These are phyloP conservation scores for Achatina immaculata DNA, from an alignment of 1,140 invertebrate species.

Conservation along the genomic window DNA sequence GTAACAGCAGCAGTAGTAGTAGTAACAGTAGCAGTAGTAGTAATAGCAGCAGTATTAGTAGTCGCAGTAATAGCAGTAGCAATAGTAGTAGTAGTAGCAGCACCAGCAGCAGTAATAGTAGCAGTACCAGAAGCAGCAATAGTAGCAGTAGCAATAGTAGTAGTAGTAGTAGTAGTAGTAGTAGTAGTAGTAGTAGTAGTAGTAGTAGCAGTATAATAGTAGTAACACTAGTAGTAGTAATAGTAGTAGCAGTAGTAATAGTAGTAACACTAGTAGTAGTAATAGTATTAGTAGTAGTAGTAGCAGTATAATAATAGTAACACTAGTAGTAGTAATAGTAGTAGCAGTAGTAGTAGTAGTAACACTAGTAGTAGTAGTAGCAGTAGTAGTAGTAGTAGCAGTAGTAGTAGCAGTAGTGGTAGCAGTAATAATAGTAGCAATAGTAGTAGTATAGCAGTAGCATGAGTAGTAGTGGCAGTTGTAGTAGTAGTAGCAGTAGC, in stretches of 20 bases:
- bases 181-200: constrained; percentile 25
- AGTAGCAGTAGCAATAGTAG: no score
- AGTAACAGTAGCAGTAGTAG: no score
- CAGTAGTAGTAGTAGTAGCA: neutral
- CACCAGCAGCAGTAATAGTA: no score
- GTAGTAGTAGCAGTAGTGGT: constrained; percentile 1
- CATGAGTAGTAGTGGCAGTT: neutral
- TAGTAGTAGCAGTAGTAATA: constrained; percentile 22
- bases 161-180: constrained; percentile 26
- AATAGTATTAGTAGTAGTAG: no score
- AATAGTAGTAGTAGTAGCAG: no score
- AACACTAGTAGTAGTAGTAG: no score
- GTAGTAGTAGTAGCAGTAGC: constrained; percentile 10
- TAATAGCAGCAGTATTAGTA: no score
- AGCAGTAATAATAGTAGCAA: constrained; percentile 10
- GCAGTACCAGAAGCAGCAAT: no score
- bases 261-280: neutral
- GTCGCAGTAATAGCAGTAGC: no score
- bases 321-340: neutral
- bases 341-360: constrained; percentile 11
- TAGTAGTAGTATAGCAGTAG: no score
- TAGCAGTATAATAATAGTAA: no score
- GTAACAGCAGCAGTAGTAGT: no score
- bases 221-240: neutral
- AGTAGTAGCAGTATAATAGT: constrained; percentile 15